Percentiles rank a stretch among this genome's conserved stretches.
Evolutionary conservation across 2,113 vertebrate genomes (phyloP).

Genomic region (Ageneiosus marmoratus): DNA sequence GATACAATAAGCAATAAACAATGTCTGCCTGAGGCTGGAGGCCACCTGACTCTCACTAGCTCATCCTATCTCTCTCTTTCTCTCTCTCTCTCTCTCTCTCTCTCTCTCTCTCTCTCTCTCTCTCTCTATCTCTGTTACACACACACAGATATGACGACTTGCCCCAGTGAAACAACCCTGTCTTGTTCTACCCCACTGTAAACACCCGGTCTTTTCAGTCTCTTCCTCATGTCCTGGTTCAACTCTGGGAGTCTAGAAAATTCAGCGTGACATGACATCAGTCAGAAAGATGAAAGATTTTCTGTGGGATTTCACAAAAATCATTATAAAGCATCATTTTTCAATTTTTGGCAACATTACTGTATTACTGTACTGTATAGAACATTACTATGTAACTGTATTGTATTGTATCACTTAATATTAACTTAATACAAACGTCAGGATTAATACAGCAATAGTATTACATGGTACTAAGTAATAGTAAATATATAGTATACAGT

Average conservation of each 20-base stretch:
- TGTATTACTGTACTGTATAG: no score
- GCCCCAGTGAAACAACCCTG: slow-evolving; percentile 19
- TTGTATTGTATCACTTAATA: no score
- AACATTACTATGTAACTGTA: no score
- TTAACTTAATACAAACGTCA: no score
- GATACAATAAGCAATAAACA: slow-evolving; percentile 49
- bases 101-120: slow-evolving; percentile 1
- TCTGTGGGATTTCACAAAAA: not conserved
- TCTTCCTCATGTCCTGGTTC: not conserved
- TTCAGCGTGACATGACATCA: not conserved
- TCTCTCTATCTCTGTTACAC: not conserved
- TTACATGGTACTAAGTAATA: no score
- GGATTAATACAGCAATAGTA: no score
- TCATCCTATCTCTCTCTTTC: not conserved
- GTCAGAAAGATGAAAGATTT: slow-evolving; percentile 71
- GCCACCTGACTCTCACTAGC: slow-evolving; percentile 30
- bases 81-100: not conserved
- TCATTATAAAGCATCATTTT: not conserved
- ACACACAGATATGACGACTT: slow-evolving; percentile 12
- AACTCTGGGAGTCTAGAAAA: not conserved
- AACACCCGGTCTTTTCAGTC: not conserved
- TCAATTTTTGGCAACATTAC: not conserved
- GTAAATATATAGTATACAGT: no score
- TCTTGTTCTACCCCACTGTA: slow-evolving; percentile 15
- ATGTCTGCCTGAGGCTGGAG: slow-evolving; percentile 43